Evolutionary conservation across 2,888 invertebrate genomes (phyloP).

Genomic region (Sepioteuthis lessoniana): DNA sequence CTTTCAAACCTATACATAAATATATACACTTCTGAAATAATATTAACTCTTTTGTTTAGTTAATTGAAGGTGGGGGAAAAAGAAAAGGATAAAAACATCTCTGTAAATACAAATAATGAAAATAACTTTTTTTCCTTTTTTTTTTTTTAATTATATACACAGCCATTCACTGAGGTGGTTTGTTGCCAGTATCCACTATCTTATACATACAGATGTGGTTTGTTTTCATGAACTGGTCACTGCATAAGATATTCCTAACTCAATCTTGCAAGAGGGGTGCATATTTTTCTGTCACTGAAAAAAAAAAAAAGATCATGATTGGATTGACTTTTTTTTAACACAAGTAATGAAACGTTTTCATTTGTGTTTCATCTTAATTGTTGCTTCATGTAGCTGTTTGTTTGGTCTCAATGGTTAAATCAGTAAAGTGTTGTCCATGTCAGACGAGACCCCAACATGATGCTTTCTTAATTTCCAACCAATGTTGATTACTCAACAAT

Average conservation of each 20-base stretch:
- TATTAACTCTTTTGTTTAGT: neutral
- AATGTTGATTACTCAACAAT: too few relatives aligned
- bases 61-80: too few relatives aligned
- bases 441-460: too few relatives aligned
- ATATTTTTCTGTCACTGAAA: neutral
- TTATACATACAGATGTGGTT: neutral
- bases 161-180: neutral
- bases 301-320: neutral
- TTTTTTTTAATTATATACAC: neutral
- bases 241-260: neutral
- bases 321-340: too few relatives aligned
- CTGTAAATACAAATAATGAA: neutral
- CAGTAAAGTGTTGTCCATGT: too few relatives aligned
- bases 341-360: too few relatives aligned
- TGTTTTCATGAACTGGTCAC: neutral
- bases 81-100: neutral
- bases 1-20: neutral
- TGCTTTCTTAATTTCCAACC: too few relatives aligned
- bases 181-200: neutral
- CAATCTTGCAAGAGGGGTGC: neutral
- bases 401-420: too few relatives aligned
- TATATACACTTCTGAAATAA: neutral
- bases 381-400: too few relatives aligned
- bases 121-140: neutral
- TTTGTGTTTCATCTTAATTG: too few relatives aligned